These are phyloP conservation scores for Alexandromys fortis DNA, from an alignment of 2,113 vertebrate species.

Conservation along the genomic window DNA sequence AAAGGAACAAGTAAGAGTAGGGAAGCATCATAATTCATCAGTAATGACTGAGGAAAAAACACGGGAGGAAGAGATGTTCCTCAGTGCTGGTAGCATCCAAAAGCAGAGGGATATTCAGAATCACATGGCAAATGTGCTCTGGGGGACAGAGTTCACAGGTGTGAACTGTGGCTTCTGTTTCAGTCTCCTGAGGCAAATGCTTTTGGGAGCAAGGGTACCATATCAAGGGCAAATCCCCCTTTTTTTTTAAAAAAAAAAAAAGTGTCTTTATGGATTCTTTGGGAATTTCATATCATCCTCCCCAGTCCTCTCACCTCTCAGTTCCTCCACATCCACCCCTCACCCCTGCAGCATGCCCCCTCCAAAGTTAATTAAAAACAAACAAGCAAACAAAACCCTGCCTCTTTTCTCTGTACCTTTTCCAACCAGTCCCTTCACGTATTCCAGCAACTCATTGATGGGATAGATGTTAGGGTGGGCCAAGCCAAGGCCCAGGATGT, in stretches of 20 bases:
- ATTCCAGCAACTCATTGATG: background rate
- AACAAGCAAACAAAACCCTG: background rate
- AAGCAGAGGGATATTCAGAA: background rate
- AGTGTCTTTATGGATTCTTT: background rate
- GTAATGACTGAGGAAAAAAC: background rate
- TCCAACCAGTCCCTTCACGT: background rate
- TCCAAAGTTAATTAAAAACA: background rate
- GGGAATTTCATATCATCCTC: background rate
- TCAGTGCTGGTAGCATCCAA: background rate
- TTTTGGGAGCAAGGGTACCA: background rate
- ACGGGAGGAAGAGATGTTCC: background rate
- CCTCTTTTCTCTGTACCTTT: background rate
- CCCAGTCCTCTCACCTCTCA: background rate
- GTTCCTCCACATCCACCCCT: background rate
- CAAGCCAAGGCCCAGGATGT: background rate
- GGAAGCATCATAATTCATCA: background rate
- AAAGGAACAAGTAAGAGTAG: background rate
- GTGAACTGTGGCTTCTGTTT: background rate
- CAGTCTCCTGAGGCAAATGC: background rate
- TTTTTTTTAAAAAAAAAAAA: no score
- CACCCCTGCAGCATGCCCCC: background rate
- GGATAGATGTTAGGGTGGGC: background rate
- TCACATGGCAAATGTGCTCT: background rate
- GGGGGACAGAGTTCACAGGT: conserved; percentile 8
- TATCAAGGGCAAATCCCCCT: background rate